Base-by-base conservation (phyloP, 2,888 invertebrate genomes). In the Drosophila neotestacea region DNA sequence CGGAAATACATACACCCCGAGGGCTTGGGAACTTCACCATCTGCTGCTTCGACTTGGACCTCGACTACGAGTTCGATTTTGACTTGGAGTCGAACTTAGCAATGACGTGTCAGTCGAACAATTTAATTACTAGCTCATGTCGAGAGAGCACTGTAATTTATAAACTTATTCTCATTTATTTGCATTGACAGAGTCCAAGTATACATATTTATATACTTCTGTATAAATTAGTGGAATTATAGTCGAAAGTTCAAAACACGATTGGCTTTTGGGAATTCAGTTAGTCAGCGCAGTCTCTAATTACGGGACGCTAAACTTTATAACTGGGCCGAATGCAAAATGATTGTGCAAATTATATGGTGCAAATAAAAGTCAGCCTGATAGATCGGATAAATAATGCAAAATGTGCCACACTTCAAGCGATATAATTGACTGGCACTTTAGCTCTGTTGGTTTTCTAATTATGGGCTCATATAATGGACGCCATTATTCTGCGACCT, bases 71-170 rank as follows among this genome's bases (percentile, higher is more conserved):
- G 22, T 27, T 36, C 13, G 48, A 39, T 38, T 39, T 39, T 38
- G 38, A 30, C 28, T 39, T 38, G 30, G 9, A 36, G 4, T 22
- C 39, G 6, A 16, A 11, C 30, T 41, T 52, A 65, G 56, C 58
- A 64, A 48, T 82, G 88, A 83, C 83, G 80, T 85, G 83, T 83
- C 81, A 69, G 60, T 36, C 54, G 28, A 56, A 59, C 70, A 56
- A 67, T 82, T 85, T 88, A 84, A 84, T 84, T 86, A 88, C 73
- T 58, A 62, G 42, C 72, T 60, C 68, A 72, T 73, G 70, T 70
- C 71, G 59, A 32, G 42, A 13, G 30, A 47, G 16, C 76, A 70
- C 68, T 83, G 76, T 88, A 84, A 84, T 88, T 84, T 83, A 61
- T 62, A 67, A 71, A 60, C 70, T 13, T n/a, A 55, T 34, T 44